A percentile compares a stretch with the other conserved stretches of the same genome.
phyloP scores from a whole-genome alignment of 1,140 invertebrate genomes.

The Nasonia giraulti region DNA sequence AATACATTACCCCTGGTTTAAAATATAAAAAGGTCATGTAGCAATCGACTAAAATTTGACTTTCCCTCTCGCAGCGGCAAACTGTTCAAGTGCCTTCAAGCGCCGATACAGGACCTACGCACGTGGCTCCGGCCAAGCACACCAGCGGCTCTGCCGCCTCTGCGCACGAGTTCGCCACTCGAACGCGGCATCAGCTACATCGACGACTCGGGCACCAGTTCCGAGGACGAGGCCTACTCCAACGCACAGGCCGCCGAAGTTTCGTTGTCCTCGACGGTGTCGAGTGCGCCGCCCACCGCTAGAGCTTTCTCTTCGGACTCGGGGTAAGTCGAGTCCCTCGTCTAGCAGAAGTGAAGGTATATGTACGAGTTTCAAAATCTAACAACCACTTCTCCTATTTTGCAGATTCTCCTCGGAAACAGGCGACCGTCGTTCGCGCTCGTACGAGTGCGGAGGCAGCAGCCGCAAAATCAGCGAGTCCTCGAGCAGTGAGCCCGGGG shows the following conservation, averaged over 20 bases:
- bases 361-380: constrained; percentile 22
- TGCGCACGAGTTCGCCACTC: constrained; percentile 64
- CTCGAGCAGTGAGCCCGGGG: constrained; percentile 60
- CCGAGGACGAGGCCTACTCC: constrained; percentile 68
- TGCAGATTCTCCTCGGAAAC: constrained; percentile 70
- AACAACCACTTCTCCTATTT: constrained; percentile 50
- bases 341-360: constrained; percentile 33
- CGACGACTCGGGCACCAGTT: constrained; percentile 67
- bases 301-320: constrained; percentile 76
- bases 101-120: constrained; percentile 75
- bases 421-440: constrained; percentile 70
- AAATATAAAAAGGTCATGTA: neutral
- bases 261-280: constrained; percentile 64
- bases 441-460: constrained; percentile 66
- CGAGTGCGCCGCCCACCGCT: constrained; percentile 61
- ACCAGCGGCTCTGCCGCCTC: constrained; percentile 56
- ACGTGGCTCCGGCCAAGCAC: constrained; percentile 75
- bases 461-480: constrained; percentile 68
- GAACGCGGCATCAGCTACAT: constrained; percentile 65
- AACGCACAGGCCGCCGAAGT: constrained; percentile 64
- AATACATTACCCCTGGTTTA: neutral
- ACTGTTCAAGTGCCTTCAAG: constrained; percentile 78
- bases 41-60: neutral
- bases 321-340: constrained; percentile 67
- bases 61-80: constrained; percentile 71